Evolutionary conservation across 2,113 vertebrate genomes (phyloP).

Genomic region (Melospiza melodia): DNA sequence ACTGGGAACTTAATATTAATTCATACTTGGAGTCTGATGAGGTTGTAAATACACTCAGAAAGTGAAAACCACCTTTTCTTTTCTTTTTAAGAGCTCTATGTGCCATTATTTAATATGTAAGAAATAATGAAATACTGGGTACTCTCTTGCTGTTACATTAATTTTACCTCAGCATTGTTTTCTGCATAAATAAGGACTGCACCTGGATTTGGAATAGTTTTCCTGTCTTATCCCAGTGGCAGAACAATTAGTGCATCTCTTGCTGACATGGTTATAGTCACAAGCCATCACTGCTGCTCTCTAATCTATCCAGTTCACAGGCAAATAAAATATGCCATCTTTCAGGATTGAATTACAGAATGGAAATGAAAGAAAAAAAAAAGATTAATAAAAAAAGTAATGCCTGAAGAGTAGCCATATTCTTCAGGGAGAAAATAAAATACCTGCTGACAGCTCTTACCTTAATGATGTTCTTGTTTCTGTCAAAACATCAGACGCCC

Average conservation of each 20-base stretch:
- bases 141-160: not conserved
- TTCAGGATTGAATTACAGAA: conserved; percentile 1
- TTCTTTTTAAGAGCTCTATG: not conserved
- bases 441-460: conserved; percentile 52
- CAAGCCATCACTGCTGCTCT: conserved; percentile 1
- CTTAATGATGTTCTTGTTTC: conserved; percentile 46
- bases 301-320: conserved; percentile 13
- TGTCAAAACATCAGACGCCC: conserved; percentile 37
- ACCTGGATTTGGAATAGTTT: not conserved
- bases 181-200: not conserved
- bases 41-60: not conserved
- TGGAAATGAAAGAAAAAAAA: conserved; percentile 14
- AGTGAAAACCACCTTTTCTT: not conserved
- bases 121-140: not conserved
- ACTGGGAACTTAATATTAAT: not conserved
- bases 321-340: not conserved
- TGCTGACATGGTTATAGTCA: not conserved
- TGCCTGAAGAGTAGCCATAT: conserved; percentile 21
- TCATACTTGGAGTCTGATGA: not conserved
- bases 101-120: not conserved
- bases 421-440: conserved; percentile 48
- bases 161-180: not conserved
- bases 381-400: conserved; percentile 26
- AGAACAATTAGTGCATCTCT: conserved; percentile 1
- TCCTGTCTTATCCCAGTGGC: not conserved